Conservation (phyloP, 2,797 vertebrate species). For the Gambusia yucatana region DNA sequence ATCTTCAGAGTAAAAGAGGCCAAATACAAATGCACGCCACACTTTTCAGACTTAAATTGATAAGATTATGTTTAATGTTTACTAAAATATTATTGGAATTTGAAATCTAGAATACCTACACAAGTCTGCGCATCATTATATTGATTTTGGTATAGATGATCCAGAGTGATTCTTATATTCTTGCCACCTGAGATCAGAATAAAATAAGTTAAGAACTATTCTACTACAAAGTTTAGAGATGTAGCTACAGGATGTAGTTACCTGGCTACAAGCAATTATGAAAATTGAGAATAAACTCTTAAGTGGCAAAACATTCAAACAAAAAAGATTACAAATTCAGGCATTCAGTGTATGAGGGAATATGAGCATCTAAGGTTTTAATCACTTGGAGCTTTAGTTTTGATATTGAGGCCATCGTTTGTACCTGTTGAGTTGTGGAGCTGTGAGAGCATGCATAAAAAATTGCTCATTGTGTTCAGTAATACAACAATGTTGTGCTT, state of each 20-base stretch:
- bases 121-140: not conserved
- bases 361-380: not conserved
- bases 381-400: conserved; percentile 38
- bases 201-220: not conserved
- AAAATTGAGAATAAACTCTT: not conserved
- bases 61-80: not conserved
- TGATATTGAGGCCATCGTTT: not conserved
- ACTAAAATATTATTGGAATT: not conserved
- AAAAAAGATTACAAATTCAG: not conserved
- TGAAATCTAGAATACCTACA: not conserved
- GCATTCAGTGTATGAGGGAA: conserved; percentile 12
- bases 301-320: not conserved
- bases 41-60: not conserved
- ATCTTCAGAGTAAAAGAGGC: not conserved
- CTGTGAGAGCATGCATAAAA: not conserved
- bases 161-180: not conserved
- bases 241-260: not conserved
- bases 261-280: not conserved
- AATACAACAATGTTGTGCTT: not conserved
- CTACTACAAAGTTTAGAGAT: not conserved
- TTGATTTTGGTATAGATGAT: rapidly evolving
- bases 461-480: not conserved
- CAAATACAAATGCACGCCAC: not conserved
- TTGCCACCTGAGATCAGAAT: rapidly evolving
- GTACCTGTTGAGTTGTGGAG: not conserved